Percentiles rank a stretch among this genome's conserved stretches.
Conservation (phyloP, 2,888 invertebrate species). For the Stenurella melanura region DNA sequence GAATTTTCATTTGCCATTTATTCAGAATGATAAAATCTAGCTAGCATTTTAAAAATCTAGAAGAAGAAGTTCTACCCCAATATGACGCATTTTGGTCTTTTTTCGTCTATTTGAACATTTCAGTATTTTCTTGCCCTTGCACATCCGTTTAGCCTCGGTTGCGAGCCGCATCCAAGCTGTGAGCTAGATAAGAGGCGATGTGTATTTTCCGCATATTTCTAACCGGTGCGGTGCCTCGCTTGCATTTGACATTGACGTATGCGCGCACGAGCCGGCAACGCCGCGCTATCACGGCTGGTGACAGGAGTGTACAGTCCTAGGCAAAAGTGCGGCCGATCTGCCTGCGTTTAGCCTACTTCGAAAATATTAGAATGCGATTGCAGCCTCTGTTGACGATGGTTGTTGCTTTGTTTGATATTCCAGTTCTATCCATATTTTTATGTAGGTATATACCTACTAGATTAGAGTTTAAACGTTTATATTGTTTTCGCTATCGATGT, state of each 20-base stretch:
- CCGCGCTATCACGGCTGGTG: slow-evolving; percentile 63
- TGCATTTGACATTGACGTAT: slow-evolving; percentile 60
- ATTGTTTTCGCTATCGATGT: too few relatives aligned
- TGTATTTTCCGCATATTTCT: slow-evolving; percentile 36
- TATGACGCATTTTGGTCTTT: too few relatives aligned
- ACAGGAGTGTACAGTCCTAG: slow-evolving; percentile 65
- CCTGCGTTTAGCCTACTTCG: slow-evolving; percentile 54
- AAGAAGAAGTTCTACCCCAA: too few relatives aligned
- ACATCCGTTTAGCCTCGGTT: not conserved
- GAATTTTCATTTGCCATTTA: too few relatives aligned
- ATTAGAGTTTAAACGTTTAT: too few relatives aligned
- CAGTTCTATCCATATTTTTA: too few relatives aligned
- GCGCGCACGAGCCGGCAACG: slow-evolving; percentile 64
- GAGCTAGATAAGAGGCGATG: slow-evolving; percentile 31
- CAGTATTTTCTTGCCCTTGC: slow-evolving; percentile 15
- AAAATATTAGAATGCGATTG: slow-evolving; percentile 41
- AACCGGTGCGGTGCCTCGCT: not conserved
- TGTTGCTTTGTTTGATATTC: too few relatives aligned
- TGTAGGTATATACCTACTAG: too few relatives aligned
- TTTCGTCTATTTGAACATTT: not conserved
- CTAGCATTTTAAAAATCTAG: too few relatives aligned
- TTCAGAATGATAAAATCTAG: too few relatives aligned
- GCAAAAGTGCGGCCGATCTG: slow-evolving; percentile 61
- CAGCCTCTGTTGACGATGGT: slow-evolving; percentile 1
- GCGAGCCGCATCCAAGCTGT: slow-evolving; percentile 23